Conservation (phyloP, 2,888 invertebrate species). For the Nomada ruficornis region DNA sequence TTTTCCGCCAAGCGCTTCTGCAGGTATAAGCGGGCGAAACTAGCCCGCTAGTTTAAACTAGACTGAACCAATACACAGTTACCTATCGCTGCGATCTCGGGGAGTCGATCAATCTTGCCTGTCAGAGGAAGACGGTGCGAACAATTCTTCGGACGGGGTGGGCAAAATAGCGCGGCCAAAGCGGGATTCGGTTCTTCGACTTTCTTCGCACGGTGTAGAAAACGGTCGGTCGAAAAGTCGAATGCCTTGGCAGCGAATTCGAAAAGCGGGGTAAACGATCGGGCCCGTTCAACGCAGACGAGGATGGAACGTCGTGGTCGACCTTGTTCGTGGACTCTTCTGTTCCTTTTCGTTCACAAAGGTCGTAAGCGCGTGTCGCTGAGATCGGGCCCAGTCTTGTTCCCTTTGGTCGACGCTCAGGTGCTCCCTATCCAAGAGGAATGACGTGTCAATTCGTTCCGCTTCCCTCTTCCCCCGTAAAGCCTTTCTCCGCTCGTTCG, state of each 20-base stretch:
- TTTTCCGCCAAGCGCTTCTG: background rate
- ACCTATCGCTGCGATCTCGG: slow-evolving; percentile 23
- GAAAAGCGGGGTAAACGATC: background rate
- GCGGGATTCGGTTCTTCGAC: background rate
- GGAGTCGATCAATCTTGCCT: slow-evolving; percentile 14
- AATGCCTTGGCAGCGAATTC: background rate
- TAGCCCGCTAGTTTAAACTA: background rate
- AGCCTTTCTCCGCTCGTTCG: slow-evolving; percentile 50
- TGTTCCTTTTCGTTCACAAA: slow-evolving; percentile 28
- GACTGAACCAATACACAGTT: slow-evolving; percentile 41
- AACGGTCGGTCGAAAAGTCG: background rate
- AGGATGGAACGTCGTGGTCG: slow-evolving; percentile 9
- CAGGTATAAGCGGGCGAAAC: slow-evolving; percentile 5
- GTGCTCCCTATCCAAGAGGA: slow-evolving; percentile 65
- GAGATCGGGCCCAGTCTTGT: slow-evolving; percentile 55
- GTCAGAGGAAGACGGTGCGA: background rate
- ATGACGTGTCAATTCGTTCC: slow-evolving; percentile 69
- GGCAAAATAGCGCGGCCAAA: background rate
- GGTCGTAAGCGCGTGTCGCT: slow-evolving; percentile 61
- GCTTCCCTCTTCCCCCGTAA: slow-evolving; percentile 36
- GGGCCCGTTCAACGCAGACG: background rate
- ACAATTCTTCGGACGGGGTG: background rate
- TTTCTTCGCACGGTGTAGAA: too few species aligned
- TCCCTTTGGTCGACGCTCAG: slow-evolving; percentile 67
- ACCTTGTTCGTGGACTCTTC: slow-evolving; percentile 33